Conservation (phyloP, 2,113 vertebrate genomes). For the Eleginops maclovinus region DNA sequence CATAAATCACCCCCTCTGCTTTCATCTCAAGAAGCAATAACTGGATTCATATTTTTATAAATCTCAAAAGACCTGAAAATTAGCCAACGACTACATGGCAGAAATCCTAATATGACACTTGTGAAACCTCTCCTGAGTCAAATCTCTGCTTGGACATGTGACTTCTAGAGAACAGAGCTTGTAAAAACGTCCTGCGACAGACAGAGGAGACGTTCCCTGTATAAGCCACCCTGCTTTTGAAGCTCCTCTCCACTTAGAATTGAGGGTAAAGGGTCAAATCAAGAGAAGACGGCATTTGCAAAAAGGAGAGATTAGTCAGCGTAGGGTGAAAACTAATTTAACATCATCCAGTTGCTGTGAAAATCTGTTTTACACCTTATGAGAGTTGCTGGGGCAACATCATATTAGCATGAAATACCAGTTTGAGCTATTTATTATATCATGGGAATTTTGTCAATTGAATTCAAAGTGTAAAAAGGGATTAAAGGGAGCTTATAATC, state of each 20-base stretch:
- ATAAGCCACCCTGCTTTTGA: constrained; percentile 48
- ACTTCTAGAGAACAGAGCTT: constrained; percentile 62
- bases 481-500: constrained; percentile 42
- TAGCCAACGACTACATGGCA: constrained; percentile 26
- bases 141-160: constrained; percentile 32
- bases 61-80: constrained; percentile 51
- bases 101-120: constrained; percentile 43
- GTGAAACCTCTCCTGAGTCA: constrained; percentile 44
- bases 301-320: constrained; percentile 65
- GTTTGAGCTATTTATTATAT: constrained; percentile 52
- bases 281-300: constrained; percentile 53
- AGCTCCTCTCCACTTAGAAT: constrained; percentile 52
- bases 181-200: constrained; percentile 34
- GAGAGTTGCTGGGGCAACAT: constrained; percentile 24
- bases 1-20: constrained; percentile 37
- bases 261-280: constrained; percentile 64
- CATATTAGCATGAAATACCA: constrained; percentile 45
- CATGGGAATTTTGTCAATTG: constrained; percentile 52
- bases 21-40: constrained; percentile 35
- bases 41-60: constrained; percentile 7
- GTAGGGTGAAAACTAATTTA: constrained; percentile 65
- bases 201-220: constrained; percentile 6
- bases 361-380: constrained; percentile 72
- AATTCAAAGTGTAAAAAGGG: constrained; percentile 56
- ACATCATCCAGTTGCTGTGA: constrained; percentile 48